Conservation (phyloP, 2,113 vertebrate species). For the Ifrita kowaldi region DNA sequence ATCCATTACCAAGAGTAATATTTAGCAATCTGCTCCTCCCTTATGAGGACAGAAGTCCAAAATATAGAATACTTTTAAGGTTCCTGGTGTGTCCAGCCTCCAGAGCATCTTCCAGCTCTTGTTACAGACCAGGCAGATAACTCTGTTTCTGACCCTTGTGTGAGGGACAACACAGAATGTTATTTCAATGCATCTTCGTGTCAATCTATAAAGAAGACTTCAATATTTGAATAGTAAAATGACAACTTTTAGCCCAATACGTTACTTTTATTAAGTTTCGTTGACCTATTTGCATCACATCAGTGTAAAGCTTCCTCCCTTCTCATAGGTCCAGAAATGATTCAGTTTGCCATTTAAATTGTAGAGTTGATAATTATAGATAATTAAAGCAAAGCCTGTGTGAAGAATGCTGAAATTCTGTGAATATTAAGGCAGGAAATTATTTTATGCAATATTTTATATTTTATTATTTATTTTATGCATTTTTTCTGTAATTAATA, state of each 20-base stretch:
- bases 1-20: neutral
- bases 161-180: neutral
- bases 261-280: neutral
- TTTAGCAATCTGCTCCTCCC: neutral
- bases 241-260: neutral
- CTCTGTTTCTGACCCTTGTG: neutral
- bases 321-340: neutral
- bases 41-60: neutral
- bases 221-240: neutral
- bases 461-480: neutral
- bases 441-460: neutral
- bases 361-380: neutral
- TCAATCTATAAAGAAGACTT: neutral
- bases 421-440: neutral
- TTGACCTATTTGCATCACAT: neutral
- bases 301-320: neutral
- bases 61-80: neutral
- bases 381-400: conserved; percentile 28
- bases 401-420: conserved; percentile 1
- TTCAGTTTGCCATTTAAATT: conserved; percentile 14
- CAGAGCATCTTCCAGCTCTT: neutral
- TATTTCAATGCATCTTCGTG: neutral
- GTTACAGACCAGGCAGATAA: neutral
- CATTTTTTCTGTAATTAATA: neutral
- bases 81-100: neutral